Evolutionary conservation across 2,797 vertebrate species (phyloP).

Genomic region (Pipistrellus pipistrellus): DNA sequence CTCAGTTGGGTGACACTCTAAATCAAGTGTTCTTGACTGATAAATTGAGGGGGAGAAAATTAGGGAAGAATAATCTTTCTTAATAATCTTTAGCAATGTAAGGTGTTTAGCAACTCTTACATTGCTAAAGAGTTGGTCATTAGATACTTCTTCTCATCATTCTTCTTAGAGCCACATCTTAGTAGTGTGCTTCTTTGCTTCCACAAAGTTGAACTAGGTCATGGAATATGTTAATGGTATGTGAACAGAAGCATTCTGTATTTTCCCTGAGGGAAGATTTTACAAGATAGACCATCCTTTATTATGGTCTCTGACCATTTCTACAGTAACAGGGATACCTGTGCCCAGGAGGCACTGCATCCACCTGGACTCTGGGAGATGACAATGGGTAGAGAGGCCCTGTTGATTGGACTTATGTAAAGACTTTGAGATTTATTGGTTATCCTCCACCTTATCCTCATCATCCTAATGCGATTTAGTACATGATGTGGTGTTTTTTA

Average conservation of each 20-base stretch:
- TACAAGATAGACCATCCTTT: not conserved
- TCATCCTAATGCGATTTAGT: not conserved
- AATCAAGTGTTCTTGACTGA: not conserved
- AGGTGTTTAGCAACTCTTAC: too few species aligned
- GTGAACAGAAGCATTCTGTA: not conserved
- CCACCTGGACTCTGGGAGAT: rapidly evolving
- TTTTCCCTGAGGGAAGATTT: not conserved
- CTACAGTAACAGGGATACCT: not conserved
- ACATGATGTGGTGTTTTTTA: not conserved
- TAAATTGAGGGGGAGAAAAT: not conserved
- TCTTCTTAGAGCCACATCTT: not conserved
- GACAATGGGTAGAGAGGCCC: not conserved
- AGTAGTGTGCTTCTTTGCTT: not conserved
- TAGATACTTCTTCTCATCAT: not conserved
- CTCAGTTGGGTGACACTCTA: not conserved
- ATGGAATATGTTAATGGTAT: not conserved
- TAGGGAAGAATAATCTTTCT: not conserved
- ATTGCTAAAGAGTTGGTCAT: not conserved
- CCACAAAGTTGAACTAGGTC: not conserved
- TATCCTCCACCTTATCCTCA: not conserved
- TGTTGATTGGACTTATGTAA: not conserved
- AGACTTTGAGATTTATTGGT: not conserved
- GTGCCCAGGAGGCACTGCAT: not conserved
- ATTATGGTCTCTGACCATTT: not conserved
- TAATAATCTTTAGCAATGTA: not conserved